Evolutionary conservation across 35 echinoderm and acorn worm genomes (phyloP).

Genomic region (Acanthaster planci): DNA sequence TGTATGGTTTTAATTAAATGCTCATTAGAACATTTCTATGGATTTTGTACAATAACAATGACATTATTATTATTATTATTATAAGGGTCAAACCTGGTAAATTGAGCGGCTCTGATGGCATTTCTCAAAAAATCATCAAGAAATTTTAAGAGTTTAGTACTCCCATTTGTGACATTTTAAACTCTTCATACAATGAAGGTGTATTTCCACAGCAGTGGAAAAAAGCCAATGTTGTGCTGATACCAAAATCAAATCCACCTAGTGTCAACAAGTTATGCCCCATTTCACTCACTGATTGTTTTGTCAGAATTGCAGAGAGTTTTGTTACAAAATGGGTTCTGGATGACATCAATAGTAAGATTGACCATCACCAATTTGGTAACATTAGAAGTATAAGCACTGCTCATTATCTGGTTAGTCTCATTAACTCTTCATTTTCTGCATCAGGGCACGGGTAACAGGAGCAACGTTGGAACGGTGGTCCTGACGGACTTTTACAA

Average conservation of each 20-base stretch:
- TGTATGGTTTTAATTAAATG: no score
- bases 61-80: no score
- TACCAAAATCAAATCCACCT: slow-evolving; percentile 44
- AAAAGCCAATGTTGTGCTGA: slow-evolving; percentile 52
- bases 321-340: slow-evolving; percentile 10
- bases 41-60: no score
- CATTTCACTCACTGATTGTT: slow-evolving; percentile 33
- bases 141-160: slow-evolving; percentile 58
- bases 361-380: slow-evolving; percentile 51
- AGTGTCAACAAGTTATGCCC: slow-evolving; percentile 19
- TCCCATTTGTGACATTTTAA: slow-evolving; percentile 44
- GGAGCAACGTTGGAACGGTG: slow-evolving; percentile 14
- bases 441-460: slow-evolving; percentile 35
- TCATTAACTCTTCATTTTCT: slow-evolving; percentile 49
- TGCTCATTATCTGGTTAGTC: slow-evolving; percentile 16
- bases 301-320: slow-evolving; percentile 14
- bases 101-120: slow-evolving; percentile 38
- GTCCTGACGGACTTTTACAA: slow-evolving; percentile 56
- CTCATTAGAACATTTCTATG: no score
- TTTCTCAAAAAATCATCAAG: slow-evolving; percentile 32
- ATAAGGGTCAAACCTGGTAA: slow-evolving; percentile 12
- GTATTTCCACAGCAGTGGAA: slow-evolving; percentile 60
- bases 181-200: slow-evolving; percentile 28
- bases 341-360: slow-evolving; percentile 18
- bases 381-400: slow-evolving; percentile 34